Evolutionary conservation across 2,888 invertebrate species (phyloP), one percentile per base, ranked within the genome.

Genomic region (Desoria tigrina): DNA sequence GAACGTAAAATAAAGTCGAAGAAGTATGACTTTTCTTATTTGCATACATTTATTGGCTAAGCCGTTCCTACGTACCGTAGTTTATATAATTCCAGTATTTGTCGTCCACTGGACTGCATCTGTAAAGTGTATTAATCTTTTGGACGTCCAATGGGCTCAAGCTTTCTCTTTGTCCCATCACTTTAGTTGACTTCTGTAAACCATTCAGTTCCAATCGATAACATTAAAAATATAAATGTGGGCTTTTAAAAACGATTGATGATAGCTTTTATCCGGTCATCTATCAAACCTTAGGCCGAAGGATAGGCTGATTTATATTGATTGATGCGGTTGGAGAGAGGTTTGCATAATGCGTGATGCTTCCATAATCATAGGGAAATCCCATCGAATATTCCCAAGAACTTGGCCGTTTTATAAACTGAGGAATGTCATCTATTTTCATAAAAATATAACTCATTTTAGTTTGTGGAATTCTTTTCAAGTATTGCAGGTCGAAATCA

Each of bases 331-430:
- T 59, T 3, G 60, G 32, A 11, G 68, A 61, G 28, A 63, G 39
- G 26, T 61, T 64, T n/a, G 55, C 66, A 26, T 72, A 72, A 57
- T 76, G 75, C 32, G 71, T 56, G 1, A 76, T 53, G 57, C 71
- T 71, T 23, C 53, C 59, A n/a, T 63, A 70, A 51, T 76, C 75
- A 57, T 76, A 76, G 14, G 66, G 63, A 24, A 69, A 57, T 9
- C 28, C 65, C 16, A 51, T 7, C 2, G 63, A 42, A 23, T 63
- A 37, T 21, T 63, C 65, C 56, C 42, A 23, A 1, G 65, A 63
- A 6, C 16, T 24, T 14, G 11, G 3, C 1, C 61, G 50, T 37
- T 39, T 67, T 6, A 42, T 45, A 21, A 70, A 63, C 57, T 70
- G 70, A 2, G 16, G 7, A 2, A 28, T 28, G 2, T 61, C 58